Percentiles rank a stretch among this genome's conserved stretches.
These are phyloP conservation scores for Orthosia incerta DNA, from an alignment of 2,888 invertebrate genomes.

Conservation along the genomic window DNA sequence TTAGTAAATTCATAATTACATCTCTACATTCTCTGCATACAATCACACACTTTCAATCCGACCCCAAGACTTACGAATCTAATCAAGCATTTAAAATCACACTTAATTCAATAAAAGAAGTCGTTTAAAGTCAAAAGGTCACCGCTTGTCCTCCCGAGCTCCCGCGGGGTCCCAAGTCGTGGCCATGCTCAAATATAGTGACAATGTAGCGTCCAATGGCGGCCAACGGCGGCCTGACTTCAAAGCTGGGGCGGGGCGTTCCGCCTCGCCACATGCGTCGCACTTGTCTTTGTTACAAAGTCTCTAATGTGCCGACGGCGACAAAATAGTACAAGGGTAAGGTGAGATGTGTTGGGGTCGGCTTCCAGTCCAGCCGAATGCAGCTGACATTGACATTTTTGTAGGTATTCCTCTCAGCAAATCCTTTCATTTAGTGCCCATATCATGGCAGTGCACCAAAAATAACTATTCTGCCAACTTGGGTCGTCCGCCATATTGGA, in stretches of 20 bases:
- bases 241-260: conserved; percentile 55
- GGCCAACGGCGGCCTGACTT: conserved; percentile 36
- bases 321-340: not conserved
- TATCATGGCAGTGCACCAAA: no score
- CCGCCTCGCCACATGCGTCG: conserved; percentile 55
- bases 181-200: conserved; percentile 1
- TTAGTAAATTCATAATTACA: no score
- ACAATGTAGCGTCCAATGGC: conserved; percentile 41
- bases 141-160: not conserved
- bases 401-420: no score
- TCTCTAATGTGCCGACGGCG: conserved; percentile 9
- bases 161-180: not conserved
- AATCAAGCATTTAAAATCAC: conserved; percentile 1
- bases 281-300: conserved; percentile 40
- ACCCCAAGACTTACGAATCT: not conserved
- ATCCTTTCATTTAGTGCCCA: no score
- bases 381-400: no score
- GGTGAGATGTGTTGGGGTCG: not conserved
- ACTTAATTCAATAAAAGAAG: conserved; percentile 5
- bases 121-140: not conserved
- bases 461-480: no score
- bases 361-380: no score
- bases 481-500: no score
- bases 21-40: not conserved
- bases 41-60: not conserved